Conservation (phyloP, 2,888 invertebrate genomes). For the Scaptodrosophila latifasciaeformis region DNA sequence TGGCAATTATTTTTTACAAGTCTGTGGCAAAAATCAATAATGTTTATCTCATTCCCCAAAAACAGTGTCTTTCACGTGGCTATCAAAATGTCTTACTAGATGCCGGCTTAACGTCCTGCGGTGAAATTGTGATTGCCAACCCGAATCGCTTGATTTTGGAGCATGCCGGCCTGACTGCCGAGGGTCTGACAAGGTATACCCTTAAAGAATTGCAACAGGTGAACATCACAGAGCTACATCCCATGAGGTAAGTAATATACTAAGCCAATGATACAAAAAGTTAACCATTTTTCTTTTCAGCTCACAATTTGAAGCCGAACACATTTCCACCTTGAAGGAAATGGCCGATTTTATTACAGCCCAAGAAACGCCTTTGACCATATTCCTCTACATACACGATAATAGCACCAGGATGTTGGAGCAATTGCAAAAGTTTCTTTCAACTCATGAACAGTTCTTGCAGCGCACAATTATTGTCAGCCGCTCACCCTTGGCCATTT, state of each 20-base stretch:
- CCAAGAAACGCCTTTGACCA: constrained; percentile 64
- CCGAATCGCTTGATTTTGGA: constrained; percentile 69
- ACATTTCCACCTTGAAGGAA: constrained; percentile 69
- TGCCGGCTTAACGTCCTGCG: constrained; percentile 72
- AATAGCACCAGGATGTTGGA: constrained; percentile 70
- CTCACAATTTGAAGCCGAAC: constrained; percentile 72
- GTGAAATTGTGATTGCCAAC: constrained; percentile 71
- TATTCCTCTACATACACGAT: constrained; percentile 72
- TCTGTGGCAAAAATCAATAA: constrained; percentile 56
- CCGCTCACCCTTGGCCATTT: constrained; percentile 73
- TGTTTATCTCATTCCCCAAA: no score
- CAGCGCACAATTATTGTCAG: constrained; percentile 71
- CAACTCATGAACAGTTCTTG: constrained; percentile 61
- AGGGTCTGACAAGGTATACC: constrained; percentile 56
- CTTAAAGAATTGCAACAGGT: constrained; percentile 70
- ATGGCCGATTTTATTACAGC: constrained; percentile 64
- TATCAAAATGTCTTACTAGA: constrained; percentile 73
- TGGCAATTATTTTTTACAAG: not conserved
- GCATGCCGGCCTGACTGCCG: constrained; percentile 64
- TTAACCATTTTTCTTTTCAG: constrained; percentile 39
- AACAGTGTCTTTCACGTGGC: constrained; percentile 71
- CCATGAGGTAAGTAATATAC: constrained; percentile 65
- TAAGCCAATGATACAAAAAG: not conserved
- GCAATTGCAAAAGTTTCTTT: constrained; percentile 65
- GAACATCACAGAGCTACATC: constrained; percentile 73